phyloP scores from a whole-genome alignment of 1,140 invertebrate genomes.

The Monomorium pharaonis region DNA sequence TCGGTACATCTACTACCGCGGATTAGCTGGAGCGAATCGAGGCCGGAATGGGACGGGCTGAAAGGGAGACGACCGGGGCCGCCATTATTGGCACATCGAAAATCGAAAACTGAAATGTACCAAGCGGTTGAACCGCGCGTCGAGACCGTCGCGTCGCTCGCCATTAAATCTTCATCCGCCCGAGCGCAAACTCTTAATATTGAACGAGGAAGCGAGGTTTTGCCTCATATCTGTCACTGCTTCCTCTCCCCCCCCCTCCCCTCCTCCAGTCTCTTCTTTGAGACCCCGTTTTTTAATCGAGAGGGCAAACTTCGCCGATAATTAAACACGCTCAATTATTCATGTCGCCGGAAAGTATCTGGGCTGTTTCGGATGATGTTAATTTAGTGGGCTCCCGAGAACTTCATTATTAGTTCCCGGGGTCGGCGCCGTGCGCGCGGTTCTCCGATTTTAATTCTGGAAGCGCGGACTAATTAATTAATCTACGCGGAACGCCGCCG shows the following conservation, averaged over 20 bases:
- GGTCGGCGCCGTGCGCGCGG: no score
- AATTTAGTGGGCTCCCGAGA: not conserved
- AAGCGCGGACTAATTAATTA: slow-evolving; percentile 82
- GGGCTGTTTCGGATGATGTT: not conserved
- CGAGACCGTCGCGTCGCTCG: slow-evolving; percentile 53
- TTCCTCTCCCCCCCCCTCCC: not conserved
- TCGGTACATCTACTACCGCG: slow-evolving; percentile 45
- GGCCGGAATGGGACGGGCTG: slow-evolving; percentile 15
- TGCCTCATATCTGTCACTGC: not conserved
- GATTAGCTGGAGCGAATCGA: slow-evolving; percentile 54
- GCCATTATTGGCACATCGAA: slow-evolving; percentile 72
- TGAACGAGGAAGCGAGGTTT: not conserved
- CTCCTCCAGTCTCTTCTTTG: not conserved
- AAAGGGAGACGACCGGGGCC: slow-evolving; percentile 39
- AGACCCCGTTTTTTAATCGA: not conserved
- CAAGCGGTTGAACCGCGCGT: slow-evolving; percentile 65
- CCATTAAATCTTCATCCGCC: slow-evolving; percentile 26
- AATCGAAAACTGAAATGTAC: slow-evolving; percentile 74
- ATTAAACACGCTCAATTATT: slow-evolving; percentile 20
- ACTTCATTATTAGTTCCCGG: slow-evolving; percentile 14
- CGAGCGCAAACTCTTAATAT: slow-evolving; percentile 7
- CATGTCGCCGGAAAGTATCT: slow-evolving; percentile 4
- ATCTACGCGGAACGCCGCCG: slow-evolving; percentile 75
- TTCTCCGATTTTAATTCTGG: slow-evolving; percentile 79
- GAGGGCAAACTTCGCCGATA: not conserved